These are phyloP conservation scores for Seriola quinqueradiata DNA, from an alignment of 2,113 vertebrate genomes.

Conservation along the genomic window DNA sequence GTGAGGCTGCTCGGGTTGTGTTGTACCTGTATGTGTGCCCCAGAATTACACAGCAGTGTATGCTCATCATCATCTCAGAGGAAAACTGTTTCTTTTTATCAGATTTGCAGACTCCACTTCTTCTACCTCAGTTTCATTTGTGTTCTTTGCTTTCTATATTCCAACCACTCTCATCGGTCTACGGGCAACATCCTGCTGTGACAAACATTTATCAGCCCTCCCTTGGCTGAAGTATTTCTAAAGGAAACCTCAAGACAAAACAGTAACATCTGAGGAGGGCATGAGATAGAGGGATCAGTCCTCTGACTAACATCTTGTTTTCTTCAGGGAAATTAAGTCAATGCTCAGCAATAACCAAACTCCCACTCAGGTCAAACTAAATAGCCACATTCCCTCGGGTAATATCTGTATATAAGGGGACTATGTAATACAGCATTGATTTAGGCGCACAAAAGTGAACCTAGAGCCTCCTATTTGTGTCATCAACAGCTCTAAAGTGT, in stretches of 20 bases:
- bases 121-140: neutral
- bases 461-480: neutral
- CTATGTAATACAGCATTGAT: conserved; percentile 31
- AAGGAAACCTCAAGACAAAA: conserved; percentile 19
- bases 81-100: conserved; percentile 22
- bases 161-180: neutral
- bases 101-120: conserved; percentile 2
- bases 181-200: neutral
- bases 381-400: conserved; percentile 2
- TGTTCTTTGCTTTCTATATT: neutral
- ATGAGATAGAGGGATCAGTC: neutral
- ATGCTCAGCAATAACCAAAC: conserved; percentile 39
- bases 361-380: conserved; percentile 30
- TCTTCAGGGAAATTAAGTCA: conserved; percentile 69
- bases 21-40: neutral
- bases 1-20: neutral
- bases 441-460: neutral
- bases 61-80: neutral
- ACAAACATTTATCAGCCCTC: conserved; percentile 17
- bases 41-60: neutral
- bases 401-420: neutral
- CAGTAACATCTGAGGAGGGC: neutral
- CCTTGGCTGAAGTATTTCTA: neutral
- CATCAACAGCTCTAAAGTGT: conserved; percentile 31
- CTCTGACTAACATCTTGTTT: conserved; percentile 45